Evolutionary conservation across 2,888 invertebrate genomes (phyloP).

Genomic region (Spilosoma lubricipeda): DNA sequence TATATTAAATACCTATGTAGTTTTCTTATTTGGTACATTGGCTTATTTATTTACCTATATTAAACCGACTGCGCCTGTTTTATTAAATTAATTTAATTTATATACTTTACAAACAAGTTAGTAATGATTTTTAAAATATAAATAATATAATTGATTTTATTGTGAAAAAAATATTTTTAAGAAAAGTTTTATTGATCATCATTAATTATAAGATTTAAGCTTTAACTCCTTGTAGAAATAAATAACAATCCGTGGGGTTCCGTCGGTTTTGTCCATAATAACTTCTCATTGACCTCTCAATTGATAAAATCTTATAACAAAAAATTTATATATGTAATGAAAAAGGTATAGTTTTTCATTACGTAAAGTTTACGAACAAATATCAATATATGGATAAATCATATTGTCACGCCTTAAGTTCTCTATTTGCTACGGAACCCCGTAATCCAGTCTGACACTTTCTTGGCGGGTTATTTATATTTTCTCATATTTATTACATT

Average conservation of each 20-base stretch:
- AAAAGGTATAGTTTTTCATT: no score
- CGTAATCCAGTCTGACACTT: no score
- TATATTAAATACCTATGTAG: constrained; percentile 15
- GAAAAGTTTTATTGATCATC: no score
- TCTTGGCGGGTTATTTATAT: neutral
- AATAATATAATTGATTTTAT: neutral
- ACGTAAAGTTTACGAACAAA: no score
- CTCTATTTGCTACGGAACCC: neutral
- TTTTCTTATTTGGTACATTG: constrained; percentile 44
- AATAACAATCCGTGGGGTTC: no score
- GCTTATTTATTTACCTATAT: constrained; percentile 15
- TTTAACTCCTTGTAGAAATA: no score
- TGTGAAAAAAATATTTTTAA: neutral
- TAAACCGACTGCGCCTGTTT: constrained; percentile 17
- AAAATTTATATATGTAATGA: no score
- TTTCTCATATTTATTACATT: neutral
- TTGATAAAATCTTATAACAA: no score
- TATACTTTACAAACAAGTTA: neutral
- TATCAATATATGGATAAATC: no score
- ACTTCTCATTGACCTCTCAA: no score
- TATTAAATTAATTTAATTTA: constrained; percentile 4
- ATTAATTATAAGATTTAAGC: no score
- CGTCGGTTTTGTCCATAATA: no score
- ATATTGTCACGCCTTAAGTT: neutral
- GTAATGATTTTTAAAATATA: neutral